Conservation (phyloP, 2,797 vertebrate species). For the Naso thynnoides region DNA sequence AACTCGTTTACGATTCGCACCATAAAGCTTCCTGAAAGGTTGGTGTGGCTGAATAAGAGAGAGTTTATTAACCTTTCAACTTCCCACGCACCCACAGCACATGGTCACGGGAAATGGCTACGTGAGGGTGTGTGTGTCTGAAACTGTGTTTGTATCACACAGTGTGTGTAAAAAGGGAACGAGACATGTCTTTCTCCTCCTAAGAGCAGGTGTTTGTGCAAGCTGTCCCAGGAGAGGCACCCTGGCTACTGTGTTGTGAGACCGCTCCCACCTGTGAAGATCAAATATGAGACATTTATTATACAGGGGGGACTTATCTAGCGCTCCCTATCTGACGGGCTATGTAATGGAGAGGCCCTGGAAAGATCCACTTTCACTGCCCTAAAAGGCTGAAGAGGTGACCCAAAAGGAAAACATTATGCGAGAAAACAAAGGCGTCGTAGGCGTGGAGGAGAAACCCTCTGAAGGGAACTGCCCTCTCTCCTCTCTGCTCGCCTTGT, state of each 20-base stretch:
- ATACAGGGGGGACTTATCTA: constrained; percentile 84
- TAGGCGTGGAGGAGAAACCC: constrained; percentile 76
- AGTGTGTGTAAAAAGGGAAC: constrained; percentile 43
- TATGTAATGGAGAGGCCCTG: constrained; percentile 83
- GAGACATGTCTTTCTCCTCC: constrained; percentile 45
- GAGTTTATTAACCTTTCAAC: constrained; percentile 76
- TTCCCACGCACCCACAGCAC: constrained; percentile 24
- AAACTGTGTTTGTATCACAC: constrained; percentile 29
- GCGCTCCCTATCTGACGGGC: constrained; percentile 82
- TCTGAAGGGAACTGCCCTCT: constrained; percentile 66
- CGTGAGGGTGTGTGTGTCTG: constrained; percentile 26
- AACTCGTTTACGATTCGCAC: constrained; percentile 70
- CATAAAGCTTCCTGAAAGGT: constrained; percentile 75
- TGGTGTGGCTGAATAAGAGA: constrained; percentile 61
- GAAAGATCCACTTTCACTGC: constrained; percentile 83
- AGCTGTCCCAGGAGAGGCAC: constrained; percentile 71
- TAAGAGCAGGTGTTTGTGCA: constrained; percentile 73
- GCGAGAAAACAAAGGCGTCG: constrained; percentile 78
- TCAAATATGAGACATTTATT: constrained; percentile 87
- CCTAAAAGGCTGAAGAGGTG: constrained; percentile 84
- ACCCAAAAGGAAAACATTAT: constrained; percentile 88
- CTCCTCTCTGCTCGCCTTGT: constrained; percentile 45
- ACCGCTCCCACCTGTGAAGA: constrained; percentile 85
- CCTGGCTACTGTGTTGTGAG: constrained; percentile 67
- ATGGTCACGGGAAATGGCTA: constrained; percentile 47